phyloP scores from a whole-genome alignment of 2,797 vertebrate genomes.

The Onychomys leucogaster region DNA sequence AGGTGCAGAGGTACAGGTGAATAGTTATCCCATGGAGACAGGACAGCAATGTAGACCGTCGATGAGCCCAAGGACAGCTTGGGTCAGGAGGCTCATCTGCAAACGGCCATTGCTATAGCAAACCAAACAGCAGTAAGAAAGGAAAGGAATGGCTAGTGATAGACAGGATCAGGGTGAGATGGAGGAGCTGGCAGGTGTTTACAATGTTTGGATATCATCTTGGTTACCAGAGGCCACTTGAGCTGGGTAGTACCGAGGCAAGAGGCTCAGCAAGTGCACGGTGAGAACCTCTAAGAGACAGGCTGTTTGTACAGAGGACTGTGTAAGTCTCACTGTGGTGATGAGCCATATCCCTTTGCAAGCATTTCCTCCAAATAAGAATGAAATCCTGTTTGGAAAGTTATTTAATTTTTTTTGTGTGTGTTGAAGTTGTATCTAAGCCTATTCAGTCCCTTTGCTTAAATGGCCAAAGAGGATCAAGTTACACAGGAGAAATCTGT shows the following conservation, averaged over 20 bases:
- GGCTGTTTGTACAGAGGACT: background rate
- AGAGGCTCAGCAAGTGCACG: background rate
- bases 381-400: background rate
- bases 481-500: background rate
- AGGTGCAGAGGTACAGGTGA: background rate
- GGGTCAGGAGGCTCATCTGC: background rate
- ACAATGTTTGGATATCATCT: background rate
- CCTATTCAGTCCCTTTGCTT: background rate
- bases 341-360: background rate
- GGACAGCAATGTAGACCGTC: background rate
- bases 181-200: background rate
- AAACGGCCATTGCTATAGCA: background rate
- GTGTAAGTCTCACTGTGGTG: fast-evolving
- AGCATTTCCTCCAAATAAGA: background rate
- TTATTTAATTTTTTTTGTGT: background rate
- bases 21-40: background rate
- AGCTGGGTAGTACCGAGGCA: too few species aligned
- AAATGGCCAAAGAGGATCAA: background rate
- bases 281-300: background rate
- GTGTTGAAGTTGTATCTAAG: background rate
- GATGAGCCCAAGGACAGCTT: background rate
- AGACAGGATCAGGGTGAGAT: background rate
- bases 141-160: too few species aligned
- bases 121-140: background rate
- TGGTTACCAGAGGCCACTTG: background rate